A percentile compares a stretch with the other conserved stretches of the same genome.
Conservation (phyloP, 2,113 vertebrate species). For the Grammomys surdaster region DNA sequence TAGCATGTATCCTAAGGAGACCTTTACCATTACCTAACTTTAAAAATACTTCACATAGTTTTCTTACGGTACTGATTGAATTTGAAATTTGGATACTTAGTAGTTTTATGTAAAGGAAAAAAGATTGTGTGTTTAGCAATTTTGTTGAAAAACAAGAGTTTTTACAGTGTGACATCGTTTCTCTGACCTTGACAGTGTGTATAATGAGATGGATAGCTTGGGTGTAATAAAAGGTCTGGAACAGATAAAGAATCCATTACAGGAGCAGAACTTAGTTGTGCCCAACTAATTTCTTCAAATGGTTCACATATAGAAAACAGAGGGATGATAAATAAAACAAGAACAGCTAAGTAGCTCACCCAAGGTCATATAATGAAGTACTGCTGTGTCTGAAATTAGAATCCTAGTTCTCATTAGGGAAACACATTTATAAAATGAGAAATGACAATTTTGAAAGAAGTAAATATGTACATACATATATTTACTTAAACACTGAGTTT, state of each 20-base stretch:
- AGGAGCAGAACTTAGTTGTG: slow-evolving; percentile 19
- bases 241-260: slow-evolving; percentile 55
- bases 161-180: slow-evolving; percentile 11
- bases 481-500: background rate
- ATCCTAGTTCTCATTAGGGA: background rate
- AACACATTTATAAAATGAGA: background rate
- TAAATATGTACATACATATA: background rate
- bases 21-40: background rate
- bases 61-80: background rate
- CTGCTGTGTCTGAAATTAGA: background rate
- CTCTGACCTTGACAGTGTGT: background rate
- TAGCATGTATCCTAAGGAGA: background rate
- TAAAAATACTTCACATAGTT: background rate
- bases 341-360: background rate
- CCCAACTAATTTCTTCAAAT: slow-evolving; percentile 51
- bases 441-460: background rate
- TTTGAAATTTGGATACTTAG: background rate
- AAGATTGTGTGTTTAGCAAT: background rate
- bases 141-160: background rate
- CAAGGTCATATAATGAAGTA: slow-evolving; percentile 29
- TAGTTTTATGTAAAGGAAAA: background rate
- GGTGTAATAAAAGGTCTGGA: slow-evolving; percentile 59
- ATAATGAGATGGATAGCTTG: slow-evolving; percentile 61
- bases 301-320: background rate
- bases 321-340: background rate